Evolutionary conservation across 2,113 vertebrate species (phyloP).

Genomic region (Oncorhynchus nerka): DNA sequence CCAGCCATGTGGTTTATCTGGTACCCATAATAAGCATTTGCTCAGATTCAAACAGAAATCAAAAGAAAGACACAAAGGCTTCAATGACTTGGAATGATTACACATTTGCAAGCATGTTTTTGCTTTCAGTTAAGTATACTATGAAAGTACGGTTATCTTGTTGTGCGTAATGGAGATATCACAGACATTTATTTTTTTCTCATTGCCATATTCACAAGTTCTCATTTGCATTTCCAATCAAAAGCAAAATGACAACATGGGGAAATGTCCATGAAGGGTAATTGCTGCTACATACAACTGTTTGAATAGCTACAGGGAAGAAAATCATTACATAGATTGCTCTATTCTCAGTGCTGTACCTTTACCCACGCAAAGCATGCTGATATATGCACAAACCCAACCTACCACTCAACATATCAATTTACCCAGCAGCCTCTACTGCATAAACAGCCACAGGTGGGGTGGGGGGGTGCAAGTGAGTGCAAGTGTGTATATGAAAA

Average conservation of each 20-base stretch:
- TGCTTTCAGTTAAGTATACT: neutral
- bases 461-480: too few species aligned
- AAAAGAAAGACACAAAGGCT: neutral
- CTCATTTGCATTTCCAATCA: neutral
- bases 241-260: neutral
- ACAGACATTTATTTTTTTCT: neutral
- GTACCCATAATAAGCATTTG: neutral
- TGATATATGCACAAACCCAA: slow-evolving; percentile 33
- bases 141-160: neutral
- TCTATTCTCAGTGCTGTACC: neutral
- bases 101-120: neutral
- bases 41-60: neutral
- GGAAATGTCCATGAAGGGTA: neutral
- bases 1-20: slow-evolving; percentile 12
- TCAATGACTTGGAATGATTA: neutral
- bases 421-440: neutral
- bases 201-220: neutral
- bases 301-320: too few species aligned
- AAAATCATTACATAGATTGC: too few species aligned
- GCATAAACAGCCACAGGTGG: neutral
- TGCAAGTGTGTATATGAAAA: too few species aligned
- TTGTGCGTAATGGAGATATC: slow-evolving; percentile 1
- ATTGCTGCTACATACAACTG: neutral
- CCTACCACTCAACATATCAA: slow-evolving; percentile 11
- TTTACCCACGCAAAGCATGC: slow-evolving; percentile 16